Conservation (phyloP, 2,797 vertebrate species). For the Enteromius mattozi region DNA sequence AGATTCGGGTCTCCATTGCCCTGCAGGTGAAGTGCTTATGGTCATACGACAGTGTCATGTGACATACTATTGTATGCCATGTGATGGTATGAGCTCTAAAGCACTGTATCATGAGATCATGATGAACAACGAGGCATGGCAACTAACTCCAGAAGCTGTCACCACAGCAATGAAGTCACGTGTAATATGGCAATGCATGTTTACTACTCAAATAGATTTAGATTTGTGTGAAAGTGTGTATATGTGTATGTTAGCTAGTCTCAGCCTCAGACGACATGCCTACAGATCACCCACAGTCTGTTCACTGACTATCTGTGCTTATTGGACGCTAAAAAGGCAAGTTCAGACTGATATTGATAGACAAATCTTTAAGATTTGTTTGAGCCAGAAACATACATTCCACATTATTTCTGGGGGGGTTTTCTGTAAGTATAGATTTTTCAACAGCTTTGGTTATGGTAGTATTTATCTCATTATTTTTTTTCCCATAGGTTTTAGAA, state of each 20-base stretch:
- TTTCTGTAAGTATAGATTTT: neutral
- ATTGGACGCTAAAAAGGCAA: neutral
- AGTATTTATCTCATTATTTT: neutral
- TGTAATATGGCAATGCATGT: conserved; percentile 49
- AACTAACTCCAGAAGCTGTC: conserved; percentile 32
- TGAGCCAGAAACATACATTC: neutral
- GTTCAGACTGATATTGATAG: neutral
- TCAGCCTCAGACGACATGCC: conserved; percentile 4
- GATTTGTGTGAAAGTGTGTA: conserved; percentile 35
- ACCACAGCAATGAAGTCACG: conserved; percentile 31
- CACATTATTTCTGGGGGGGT: neutral
- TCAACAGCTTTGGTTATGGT: neutral
- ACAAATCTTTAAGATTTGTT: neutral
- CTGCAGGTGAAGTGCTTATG: conserved; percentile 30
- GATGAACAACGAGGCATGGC: conserved; percentile 47
- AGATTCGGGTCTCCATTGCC: conserved; percentile 25
- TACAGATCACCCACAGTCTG: conserved; percentile 21
- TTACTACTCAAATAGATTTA: conserved; percentile 24
- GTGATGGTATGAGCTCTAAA: conserved; percentile 22
- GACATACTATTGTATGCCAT: conserved; percentile 17
- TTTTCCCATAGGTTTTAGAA: neutral
- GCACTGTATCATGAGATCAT: conserved; percentile 35
- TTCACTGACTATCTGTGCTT: neutral
- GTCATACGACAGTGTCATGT: conserved; percentile 32
- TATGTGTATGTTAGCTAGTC: conserved; percentile 1